These are phyloP conservation scores for Poecilia picta DNA, from an alignment of 2,797 vertebrate genomes.

Conservation along the genomic window DNA sequence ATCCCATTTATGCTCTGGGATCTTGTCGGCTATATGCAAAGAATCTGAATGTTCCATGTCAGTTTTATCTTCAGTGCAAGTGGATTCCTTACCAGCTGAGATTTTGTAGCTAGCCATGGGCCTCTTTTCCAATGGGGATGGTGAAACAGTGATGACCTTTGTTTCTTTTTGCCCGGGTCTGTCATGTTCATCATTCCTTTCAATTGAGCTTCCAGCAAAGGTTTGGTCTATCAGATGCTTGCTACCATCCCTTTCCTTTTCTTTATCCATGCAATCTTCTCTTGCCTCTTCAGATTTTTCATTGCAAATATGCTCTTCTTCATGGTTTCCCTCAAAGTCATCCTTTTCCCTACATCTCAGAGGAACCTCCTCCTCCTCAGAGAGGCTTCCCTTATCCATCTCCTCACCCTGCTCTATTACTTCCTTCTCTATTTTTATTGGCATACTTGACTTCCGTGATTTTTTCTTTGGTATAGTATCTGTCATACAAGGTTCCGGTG, in stretches of 20 bases:
- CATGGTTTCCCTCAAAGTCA: conserved; percentile 69
- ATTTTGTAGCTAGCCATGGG: conserved; percentile 40
- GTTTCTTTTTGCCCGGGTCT: conserved; percentile 67
- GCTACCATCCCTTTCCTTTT: conserved; percentile 67
- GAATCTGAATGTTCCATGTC: conserved; percentile 63
- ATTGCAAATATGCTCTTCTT: conserved; percentile 51
- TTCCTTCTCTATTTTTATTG: conserved; percentile 97
- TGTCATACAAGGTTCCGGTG: conserved; percentile 68
- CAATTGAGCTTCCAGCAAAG: conserved; percentile 63
- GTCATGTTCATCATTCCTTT: conserved; percentile 65
- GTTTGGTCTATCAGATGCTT: conserved; percentile 72
- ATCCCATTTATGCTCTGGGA: conserved; percentile 76
- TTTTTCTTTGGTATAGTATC: conserved; percentile 96
- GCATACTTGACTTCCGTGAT: conserved; percentile 98
- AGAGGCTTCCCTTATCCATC: conserved; percentile 79
- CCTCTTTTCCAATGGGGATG: conserved; percentile 54
- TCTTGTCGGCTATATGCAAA: conserved; percentile 66
- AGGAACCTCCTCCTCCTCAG: conserved; percentile 84
- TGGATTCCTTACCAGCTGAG: conserved; percentile 30
- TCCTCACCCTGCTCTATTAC: conserved; percentile 76
- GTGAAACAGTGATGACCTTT: conserved; percentile 64
- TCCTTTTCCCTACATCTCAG: conserved; percentile 79
- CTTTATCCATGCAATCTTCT: conserved; percentile 55
- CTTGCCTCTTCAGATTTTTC: conserved; percentile 53
- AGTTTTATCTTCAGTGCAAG: conserved; percentile 54